Evolutionary conservation across 2,113 vertebrate species (phyloP).

Genomic region (Macaca fascicularis): DNA sequence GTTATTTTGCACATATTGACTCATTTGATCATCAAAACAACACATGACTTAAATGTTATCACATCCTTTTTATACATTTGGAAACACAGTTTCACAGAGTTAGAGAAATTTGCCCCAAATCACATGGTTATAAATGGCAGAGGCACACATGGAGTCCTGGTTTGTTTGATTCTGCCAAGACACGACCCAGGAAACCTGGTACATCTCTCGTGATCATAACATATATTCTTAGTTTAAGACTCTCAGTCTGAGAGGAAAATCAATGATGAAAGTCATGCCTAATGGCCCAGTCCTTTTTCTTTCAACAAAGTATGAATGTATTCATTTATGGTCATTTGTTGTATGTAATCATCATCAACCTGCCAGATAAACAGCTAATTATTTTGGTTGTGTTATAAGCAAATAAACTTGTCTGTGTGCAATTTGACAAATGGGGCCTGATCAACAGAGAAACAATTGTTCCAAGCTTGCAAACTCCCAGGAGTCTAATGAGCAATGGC

Average conservation of each 20-base stretch:
- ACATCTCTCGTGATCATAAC: not conserved
- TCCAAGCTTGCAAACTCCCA: slow-evolving; percentile 39
- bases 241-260: slow-evolving; percentile 12
- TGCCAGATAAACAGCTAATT: slow-evolving; percentile 71
- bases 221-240: not conserved
- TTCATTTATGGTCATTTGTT: slow-evolving; percentile 60
- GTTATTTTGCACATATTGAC: not conserved
- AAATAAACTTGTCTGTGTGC: slow-evolving; percentile 52
- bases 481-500: slow-evolving; percentile 63
- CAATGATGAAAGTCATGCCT: slow-evolving; percentile 47
- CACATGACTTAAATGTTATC: not conserved
- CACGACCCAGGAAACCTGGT: not conserved
- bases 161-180: not conserved
- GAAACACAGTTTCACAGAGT: not conserved
- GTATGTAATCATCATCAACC: slow-evolving; percentile 50
- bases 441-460: slow-evolving; percentile 66
- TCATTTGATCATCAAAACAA: not conserved
- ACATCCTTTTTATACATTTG: not conserved
- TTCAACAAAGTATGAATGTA: slow-evolving; percentile 43
- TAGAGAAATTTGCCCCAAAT: not conserved
- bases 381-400: slow-evolving; percentile 62
- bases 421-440: slow-evolving; percentile 64
- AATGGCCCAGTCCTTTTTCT: slow-evolving; percentile 28
- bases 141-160: not conserved
- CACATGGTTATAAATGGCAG: not conserved